Evolutionary conservation across 2,888 invertebrate genomes (phyloP).

Genomic region (Byasa hedistus): DNA sequence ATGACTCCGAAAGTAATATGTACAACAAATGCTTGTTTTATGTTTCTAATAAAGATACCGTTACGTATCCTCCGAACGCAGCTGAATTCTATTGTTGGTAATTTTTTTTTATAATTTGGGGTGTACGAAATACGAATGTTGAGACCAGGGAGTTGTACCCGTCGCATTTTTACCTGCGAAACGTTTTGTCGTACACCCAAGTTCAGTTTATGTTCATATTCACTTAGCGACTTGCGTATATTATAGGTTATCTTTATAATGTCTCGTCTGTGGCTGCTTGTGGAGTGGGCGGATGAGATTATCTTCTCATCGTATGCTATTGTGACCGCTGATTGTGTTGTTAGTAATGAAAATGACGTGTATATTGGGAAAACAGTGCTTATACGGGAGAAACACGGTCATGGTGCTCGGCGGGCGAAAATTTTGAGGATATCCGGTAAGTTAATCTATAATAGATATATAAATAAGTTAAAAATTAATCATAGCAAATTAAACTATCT

Average conservation of each 20-base stretch:
- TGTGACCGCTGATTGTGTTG: constrained; percentile 44
- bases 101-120: constrained; percentile 35
- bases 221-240: constrained; percentile 13
- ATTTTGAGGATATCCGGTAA: constrained; percentile 56
- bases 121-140: constrained; percentile 29
- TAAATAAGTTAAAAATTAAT: background rate
- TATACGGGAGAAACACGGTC: constrained; percentile 41
- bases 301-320: constrained; percentile 53
- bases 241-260: constrained; percentile 38
- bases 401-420: constrained; percentile 47
- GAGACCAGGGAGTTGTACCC: constrained; percentile 33
- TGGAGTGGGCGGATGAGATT: constrained; percentile 58
- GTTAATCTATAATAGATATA: constrained; percentile 23
- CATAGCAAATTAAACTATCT: background rate
- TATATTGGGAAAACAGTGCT: constrained; percentile 49
- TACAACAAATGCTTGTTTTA: background rate
- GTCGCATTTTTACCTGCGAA: constrained; percentile 41
- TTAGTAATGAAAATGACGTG: constrained; percentile 43
- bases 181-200: constrained; percentile 18
- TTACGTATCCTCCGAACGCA: constrained; percentile 9
- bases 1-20: background rate
- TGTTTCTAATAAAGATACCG: constrained; percentile 6
- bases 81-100: constrained; percentile 14
- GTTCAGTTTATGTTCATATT: constrained; percentile 34
- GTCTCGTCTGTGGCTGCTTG: constrained; percentile 57